Conservation (phyloP, 1,140 invertebrate genomes). For the Euglossa dilemma region DNA sequence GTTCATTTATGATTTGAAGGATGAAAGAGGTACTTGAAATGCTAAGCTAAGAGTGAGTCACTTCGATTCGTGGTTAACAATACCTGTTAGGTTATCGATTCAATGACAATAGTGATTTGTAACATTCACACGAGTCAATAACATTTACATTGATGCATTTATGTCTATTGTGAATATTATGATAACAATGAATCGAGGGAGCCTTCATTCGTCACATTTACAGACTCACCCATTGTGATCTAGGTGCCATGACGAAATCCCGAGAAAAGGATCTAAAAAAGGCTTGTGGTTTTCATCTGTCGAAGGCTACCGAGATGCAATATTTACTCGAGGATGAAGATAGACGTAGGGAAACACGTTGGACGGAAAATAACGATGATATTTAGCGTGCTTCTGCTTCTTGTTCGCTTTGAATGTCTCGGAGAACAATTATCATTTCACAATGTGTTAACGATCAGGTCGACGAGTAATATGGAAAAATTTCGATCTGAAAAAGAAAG, state of each 20-base stretch:
- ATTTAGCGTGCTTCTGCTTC: background rate
- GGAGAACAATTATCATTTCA: background rate
- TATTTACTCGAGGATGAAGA: slow-evolving; percentile 17
- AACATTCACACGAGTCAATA: background rate
- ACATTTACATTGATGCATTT: background rate
- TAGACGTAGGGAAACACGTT: slow-evolving; percentile 8
- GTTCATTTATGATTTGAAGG: background rate
- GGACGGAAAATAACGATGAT: slow-evolving; percentile 27
- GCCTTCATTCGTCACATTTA: background rate
- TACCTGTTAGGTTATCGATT: background rate
- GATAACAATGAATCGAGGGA: slow-evolving; percentile 2
- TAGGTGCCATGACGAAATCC: background rate
- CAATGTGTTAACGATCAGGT: background rate
- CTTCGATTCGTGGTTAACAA: too few relatives aligned
- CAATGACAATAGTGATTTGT: background rate
- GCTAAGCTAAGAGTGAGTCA: background rate
- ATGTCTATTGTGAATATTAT: background rate
- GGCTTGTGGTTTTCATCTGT: slow-evolving; percentile 7
- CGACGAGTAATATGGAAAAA: background rate
- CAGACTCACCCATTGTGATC: background rate
- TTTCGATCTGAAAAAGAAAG: background rate
- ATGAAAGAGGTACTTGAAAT: background rate
- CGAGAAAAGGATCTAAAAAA: background rate
- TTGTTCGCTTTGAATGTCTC: background rate
- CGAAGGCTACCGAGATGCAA: slow-evolving; percentile 18